Evolutionary conservation across 2,797 vertebrate species (phyloP).

Genomic region (Pogonophryne albipinna): DNA sequence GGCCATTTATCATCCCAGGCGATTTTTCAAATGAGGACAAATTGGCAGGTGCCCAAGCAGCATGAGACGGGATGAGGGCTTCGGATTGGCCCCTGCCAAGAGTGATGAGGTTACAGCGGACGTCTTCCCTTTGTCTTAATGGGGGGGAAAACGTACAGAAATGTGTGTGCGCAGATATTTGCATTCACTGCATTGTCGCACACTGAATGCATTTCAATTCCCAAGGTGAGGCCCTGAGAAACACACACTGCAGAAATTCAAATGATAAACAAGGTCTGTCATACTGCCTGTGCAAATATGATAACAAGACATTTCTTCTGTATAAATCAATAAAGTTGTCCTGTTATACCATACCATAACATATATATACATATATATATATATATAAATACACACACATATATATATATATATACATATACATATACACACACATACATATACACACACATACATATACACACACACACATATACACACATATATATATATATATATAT

Average conservation of each 20-base stretch:
- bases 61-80: slow-evolving; percentile 20
- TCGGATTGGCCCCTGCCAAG: slow-evolving; percentile 23
- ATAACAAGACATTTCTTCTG: slow-evolving; percentile 56
- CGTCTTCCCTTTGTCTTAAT: slow-evolving; percentile 21
- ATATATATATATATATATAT: too few species aligned
- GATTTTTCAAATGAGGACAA: slow-evolving; percentile 66
- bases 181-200: slow-evolving; percentile 21
- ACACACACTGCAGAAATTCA: slow-evolving; percentile 17
- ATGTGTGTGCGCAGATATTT: slow-evolving; percentile 4
- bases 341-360: too few species aligned
- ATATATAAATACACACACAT: too few species aligned
- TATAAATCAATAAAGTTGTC: slow-evolving; percentile 59
- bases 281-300: slow-evolving; percentile 54
- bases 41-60: slow-evolving; percentile 64
- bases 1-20: slow-evolving; percentile 56
- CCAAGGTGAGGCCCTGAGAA: slow-evolving; percentile 10
- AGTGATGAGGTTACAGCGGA: slow-evolving; percentile 36
- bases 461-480: too few species aligned
- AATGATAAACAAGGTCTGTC: slow-evolving; percentile 51
- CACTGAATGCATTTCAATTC: slow-evolving; percentile 40
- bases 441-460: too few species aligned
- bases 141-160: background rate
- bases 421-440: too few species aligned
- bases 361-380: too few species aligned
- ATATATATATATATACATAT: background rate